Evolutionary conservation across 2,113 vertebrate genomes (phyloP), one percentile per base, ranked within the genome.

Genomic region (Xenopus laevis): DNA sequence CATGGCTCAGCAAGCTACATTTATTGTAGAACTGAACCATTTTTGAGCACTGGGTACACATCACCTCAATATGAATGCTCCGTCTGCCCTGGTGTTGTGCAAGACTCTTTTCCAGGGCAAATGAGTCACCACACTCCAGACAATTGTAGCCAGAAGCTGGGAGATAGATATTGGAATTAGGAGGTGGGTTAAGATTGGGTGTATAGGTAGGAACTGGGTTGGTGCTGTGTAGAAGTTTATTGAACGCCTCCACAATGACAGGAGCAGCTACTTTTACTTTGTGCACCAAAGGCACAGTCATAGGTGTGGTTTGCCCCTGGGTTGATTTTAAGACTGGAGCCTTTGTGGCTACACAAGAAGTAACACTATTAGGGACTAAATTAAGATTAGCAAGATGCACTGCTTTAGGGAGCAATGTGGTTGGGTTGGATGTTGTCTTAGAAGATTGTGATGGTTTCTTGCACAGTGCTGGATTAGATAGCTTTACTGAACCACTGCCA

Each of bases 361-460:
- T 95, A 0, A 98, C 95, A 0, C 97, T 98, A 79, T 98, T 96
- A 0, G 97, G 97, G 16, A 98, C 97, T 68, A 98, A 83, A 82
- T 98, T 98, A 78, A 98, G 91, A 78, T 94, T 98, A n/a, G 97
- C 97, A 79, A 98, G 83, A 86, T 98, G 97, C 79, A 98, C 90
- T 0, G 96, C 96, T 86, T 98, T 98, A 68, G 97, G 97, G 50
- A 98, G 91, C 15, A 95, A 91, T 77, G 71, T 92, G 71, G 94
- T 87, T 10, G 82, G 81, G 30, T 85, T n/a, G 0, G 23, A 4
- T 1, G 21, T 74, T 0, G 87, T 83, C 0, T 84, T 66, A 72
- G 86, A 85, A 1, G 79, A 61, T 0, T 45, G 0, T 72, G 84
- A 92, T 75, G 88, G 85, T 4, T 75, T 85, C 70, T 79, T 93